A percentile compares a stretch with the other conserved stretches of the same genome.
Conservation (phyloP, 1,140 invertebrate species). For the Cotesia typhae region DNA sequence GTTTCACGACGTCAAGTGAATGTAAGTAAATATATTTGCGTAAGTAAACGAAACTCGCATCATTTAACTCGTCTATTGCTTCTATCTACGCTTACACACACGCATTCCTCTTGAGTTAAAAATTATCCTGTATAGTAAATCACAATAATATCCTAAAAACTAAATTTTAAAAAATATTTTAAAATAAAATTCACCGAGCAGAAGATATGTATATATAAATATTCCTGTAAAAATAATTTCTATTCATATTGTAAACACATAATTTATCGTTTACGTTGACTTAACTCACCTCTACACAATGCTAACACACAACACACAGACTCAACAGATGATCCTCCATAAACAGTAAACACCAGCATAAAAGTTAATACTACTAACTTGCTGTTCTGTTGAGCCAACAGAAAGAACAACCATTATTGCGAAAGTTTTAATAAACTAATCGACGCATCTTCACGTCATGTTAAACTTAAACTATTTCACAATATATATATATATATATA, state of each 20-base stretch:
- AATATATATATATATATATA: conserved; percentile 11
- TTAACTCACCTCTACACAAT: too few relatives aligned
- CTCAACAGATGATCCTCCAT: background rate
- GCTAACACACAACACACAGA: too few relatives aligned
- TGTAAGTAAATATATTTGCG: conserved; percentile 44
- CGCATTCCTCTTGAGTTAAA: background rate
- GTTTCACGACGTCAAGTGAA: conserved; percentile 35
- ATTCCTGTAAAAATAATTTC: too few relatives aligned
- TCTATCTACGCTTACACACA: conserved; percentile 8
- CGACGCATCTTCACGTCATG: conserved; percentile 48
- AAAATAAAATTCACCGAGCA: too few relatives aligned
- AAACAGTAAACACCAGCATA: conserved; percentile 33
- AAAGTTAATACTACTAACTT: conserved; percentile 42
- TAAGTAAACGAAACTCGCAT: conserved; percentile 43
- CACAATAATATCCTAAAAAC: too few relatives aligned
- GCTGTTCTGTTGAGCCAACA: background rate
- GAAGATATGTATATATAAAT: too few relatives aligned
- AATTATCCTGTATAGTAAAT: too few relatives aligned
- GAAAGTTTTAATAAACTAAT: conserved; percentile 56
- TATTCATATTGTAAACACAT: too few relatives aligned
- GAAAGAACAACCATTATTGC: conserved; percentile 38
- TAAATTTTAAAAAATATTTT: too few relatives aligned
- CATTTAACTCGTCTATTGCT: conserved; percentile 2
- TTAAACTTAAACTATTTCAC: conserved; percentile 41
- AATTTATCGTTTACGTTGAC: too few relatives aligned